phyloP scores from a whole-genome alignment of 2,113 vertebrate species.

The Bubo bubo region DNA sequence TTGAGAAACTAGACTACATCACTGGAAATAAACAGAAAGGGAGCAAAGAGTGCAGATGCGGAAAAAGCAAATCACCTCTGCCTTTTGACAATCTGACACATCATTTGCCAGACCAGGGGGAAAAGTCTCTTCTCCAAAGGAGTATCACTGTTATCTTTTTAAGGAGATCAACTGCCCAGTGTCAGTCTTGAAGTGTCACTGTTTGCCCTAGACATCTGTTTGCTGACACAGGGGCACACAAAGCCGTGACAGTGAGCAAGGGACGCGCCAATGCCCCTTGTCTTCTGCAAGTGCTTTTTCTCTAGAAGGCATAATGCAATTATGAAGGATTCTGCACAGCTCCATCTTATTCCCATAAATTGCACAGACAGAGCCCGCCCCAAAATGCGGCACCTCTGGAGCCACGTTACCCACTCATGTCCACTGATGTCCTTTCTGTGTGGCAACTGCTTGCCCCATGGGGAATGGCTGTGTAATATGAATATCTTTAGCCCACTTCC shows the following conservation, averaged over 20 bases:
- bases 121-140: not conserved
- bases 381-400: accelerated
- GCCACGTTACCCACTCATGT: not conserved
- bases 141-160: not conserved
- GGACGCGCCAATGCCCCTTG: not conserved
- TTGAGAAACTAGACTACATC: not conserved
- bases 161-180: not conserved
- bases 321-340: not conserved
- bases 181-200: not conserved
- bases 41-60: not conserved
- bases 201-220: not conserved
- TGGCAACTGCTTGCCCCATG: not conserved
- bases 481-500: not conserved
- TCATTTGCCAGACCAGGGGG: not conserved
- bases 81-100: not conserved
- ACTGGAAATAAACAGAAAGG: not conserved
- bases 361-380: not conserved
- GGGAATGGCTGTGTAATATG: not conserved
- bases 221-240: not conserved
- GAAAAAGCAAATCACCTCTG: not conserved
- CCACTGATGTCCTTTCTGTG: not conserved
- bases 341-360: not conserved
- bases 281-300: not conserved
- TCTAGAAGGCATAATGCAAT: not conserved
- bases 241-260: not conserved